Evolutionary conservation across 2,888 invertebrate genomes (phyloP).

Genomic region (Melanargia galathea): DNA sequence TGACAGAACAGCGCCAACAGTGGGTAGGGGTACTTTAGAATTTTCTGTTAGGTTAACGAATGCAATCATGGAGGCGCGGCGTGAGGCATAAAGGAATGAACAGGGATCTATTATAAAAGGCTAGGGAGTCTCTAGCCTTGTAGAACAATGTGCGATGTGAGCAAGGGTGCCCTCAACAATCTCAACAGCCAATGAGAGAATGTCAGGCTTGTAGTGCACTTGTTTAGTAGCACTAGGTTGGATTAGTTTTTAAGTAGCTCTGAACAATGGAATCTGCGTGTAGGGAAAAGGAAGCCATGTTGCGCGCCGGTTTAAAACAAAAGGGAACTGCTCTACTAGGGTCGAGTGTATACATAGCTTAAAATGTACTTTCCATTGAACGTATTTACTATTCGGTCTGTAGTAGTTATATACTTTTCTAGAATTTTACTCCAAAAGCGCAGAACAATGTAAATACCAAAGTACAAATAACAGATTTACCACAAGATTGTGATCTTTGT

Average conservation of each 20-base stretch:
- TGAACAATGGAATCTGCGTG: conserved; percentile 62
- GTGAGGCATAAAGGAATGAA: conserved; percentile 40
- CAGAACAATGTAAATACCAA: no score
- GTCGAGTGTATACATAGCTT: conserved; percentile 14
- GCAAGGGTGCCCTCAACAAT: conserved; percentile 53
- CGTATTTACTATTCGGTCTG: no score
- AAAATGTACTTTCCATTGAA: neutral
- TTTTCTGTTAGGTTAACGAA: conserved; percentile 18
- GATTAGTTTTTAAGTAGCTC: conserved; percentile 77
- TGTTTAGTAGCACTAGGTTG: conserved; percentile 77
- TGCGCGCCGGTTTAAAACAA: conserved; percentile 25
- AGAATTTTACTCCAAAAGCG: no score
- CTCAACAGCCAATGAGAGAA: conserved; percentile 61
- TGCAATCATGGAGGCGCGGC: conserved; percentile 23
- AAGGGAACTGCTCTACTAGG: conserved; percentile 8
- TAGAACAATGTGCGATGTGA: conserved; percentile 40
- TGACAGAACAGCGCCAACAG: no score
- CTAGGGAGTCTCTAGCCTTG: conserved; percentile 32
- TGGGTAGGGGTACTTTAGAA: conserved; percentile 8
- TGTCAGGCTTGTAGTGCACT: conserved; percentile 62
- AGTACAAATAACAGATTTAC: no score
- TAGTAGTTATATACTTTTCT: no score
- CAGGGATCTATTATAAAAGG: conserved; percentile 47
- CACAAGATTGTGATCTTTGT: no score
- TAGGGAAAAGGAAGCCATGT: conserved; percentile 62